A percentile compares a stretch with the other conserved stretches of the same genome.
phyloP scores from a whole-genome alignment of 2,888 invertebrate genomes.

The Erebia aethiops region DNA sequence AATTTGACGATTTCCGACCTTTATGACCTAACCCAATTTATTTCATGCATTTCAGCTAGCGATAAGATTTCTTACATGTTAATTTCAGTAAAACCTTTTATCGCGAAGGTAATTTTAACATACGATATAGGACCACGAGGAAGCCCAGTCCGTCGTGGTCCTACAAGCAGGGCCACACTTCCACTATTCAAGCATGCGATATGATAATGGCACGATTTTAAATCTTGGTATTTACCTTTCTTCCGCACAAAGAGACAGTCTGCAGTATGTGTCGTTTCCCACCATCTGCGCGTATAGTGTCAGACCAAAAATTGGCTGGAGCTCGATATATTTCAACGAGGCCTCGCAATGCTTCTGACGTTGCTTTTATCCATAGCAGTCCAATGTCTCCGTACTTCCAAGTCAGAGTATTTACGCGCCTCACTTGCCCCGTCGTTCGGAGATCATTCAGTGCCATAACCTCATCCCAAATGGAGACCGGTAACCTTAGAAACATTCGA shows the following conservation, averaged over 20 bases:
- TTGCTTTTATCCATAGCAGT: conserved; percentile 64
- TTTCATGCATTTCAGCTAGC: too few relatives aligned
- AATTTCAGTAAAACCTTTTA: too few relatives aligned
- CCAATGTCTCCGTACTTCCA: conserved; percentile 74
- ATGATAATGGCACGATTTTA: too few relatives aligned
- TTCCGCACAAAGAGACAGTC: conserved; percentile 86
- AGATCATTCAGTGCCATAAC: conserved; percentile 63
- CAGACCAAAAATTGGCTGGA: conserved; percentile 74
- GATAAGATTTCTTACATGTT: too few relatives aligned
- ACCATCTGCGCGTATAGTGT: conserved; percentile 82
- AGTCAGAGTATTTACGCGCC: conserved; percentile 61
- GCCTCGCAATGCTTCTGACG: conserved; percentile 61
- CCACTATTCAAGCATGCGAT: too few relatives aligned
- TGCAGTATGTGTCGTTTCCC: conserved; percentile 82
- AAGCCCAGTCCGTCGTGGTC: too few relatives aligned
- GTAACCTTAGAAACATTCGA: conserved; percentile 56
- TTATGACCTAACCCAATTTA: too few relatives aligned
- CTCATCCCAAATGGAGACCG: conserved; percentile 62
- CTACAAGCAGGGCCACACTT: too few relatives aligned
- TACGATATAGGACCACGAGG: too few relatives aligned
- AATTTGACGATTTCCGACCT: too few relatives aligned
- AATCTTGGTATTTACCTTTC: conserved; percentile 74
- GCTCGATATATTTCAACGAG: conserved; percentile 64
- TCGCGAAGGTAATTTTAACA: too few relatives aligned
- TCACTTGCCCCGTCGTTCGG: conserved; percentile 59